Percentiles rank a stretch among this genome's conserved stretches.
Conservation (phyloP, 2,113 vertebrate species). For the Pterocles burchelli region DNA sequence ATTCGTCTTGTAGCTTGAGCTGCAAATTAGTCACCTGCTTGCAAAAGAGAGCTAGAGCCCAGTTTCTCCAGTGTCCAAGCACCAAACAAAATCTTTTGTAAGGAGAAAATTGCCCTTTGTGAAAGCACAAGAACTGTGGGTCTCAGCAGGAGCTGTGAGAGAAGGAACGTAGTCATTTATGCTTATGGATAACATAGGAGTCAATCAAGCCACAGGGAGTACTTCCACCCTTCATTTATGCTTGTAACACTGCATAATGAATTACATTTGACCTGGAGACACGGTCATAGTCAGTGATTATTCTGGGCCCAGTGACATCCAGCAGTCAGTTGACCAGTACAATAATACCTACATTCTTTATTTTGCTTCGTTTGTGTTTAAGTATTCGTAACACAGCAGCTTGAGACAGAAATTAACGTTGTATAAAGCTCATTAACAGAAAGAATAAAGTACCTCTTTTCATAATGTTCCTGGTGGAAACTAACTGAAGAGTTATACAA, state of each 20-base stretch:
- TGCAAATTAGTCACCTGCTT: neutral
- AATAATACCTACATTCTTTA: neutral
- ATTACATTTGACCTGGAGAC: neutral
- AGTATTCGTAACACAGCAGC: neutral
- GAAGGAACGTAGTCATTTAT: neutral
- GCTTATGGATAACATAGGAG: neutral
- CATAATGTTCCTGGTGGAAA: neutral
- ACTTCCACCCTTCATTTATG: neutral
- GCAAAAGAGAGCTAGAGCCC: neutral
- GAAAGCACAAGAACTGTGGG: neutral
- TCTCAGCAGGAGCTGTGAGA: neutral
- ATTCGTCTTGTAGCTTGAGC: neutral
- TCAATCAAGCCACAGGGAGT: accelerated
- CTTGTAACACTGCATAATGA: neutral
- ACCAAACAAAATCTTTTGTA: neutral
- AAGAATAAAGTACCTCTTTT: neutral
- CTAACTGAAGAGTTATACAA: neutral
- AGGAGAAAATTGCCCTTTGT: neutral
- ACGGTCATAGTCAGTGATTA: neutral
- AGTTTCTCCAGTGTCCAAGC: neutral
- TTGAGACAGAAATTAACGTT: neutral
- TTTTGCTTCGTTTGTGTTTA: neutral
- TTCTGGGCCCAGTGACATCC: neutral
- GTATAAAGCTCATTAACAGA: neutral
- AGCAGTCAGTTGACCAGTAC: neutral